Evolutionary conservation across 2,888 invertebrate genomes (phyloP).

Genomic region (Saturnia pavonia): DNA sequence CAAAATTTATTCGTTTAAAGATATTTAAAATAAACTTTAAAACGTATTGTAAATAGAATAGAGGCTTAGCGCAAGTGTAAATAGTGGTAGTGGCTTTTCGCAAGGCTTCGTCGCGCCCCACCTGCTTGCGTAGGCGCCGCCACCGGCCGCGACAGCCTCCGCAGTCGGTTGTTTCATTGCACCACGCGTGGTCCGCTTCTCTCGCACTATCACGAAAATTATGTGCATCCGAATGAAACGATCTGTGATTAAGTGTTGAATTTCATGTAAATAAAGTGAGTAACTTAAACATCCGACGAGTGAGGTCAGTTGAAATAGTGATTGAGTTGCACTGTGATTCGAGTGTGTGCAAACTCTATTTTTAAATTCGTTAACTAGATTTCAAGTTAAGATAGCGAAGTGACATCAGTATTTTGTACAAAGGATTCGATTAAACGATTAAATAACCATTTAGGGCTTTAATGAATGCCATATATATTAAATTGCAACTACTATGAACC

Average conservation of each 20-base stretch:
- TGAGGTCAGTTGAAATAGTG: constrained; percentile 41
- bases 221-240: constrained; percentile 68
- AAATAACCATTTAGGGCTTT: neutral
- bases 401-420: constrained; percentile 19
- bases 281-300: constrained; percentile 48
- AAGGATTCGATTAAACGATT: neutral
- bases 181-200: constrained; percentile 57
- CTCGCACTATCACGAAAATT: constrained; percentile 44
- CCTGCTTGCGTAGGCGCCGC: constrained; percentile 65
- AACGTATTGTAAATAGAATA: neutral
- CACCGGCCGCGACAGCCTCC: constrained; percentile 31
- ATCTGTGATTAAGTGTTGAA: constrained; percentile 79
- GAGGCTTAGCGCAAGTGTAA: constrained; percentile 33
- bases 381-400: constrained; percentile 29
- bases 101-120: constrained; percentile 76
- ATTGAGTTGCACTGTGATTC: constrained; percentile 25
- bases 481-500: neutral
- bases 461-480: neutral
- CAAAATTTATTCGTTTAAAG: constrained; percentile 4
- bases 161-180: constrained; percentile 57
- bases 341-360: constrained; percentile 48
- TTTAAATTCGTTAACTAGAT: constrained; percentile 41
- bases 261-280: constrained; percentile 58
- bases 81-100: constrained; percentile 60
- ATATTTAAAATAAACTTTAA: neutral